Conservation (phyloP, 2,888 invertebrate species). For the Tinea pellionella region DNA sequence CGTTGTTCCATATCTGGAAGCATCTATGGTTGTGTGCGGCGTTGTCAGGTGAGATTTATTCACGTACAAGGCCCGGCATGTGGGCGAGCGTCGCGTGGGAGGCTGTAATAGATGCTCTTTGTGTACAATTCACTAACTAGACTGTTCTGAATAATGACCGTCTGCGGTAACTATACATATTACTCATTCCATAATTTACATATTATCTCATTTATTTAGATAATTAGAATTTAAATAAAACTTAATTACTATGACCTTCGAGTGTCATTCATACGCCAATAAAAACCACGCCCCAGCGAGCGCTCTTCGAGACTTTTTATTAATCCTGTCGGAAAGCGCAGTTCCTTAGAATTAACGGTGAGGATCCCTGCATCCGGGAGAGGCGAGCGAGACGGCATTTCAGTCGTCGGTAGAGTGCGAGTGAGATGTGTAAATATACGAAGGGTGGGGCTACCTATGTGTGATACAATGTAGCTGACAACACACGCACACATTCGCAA, state of each 20-base stretch:
- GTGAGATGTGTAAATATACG: constrained; percentile 36
- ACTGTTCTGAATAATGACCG: constrained; percentile 3
- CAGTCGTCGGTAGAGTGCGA: constrained; percentile 24
- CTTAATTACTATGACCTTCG: background rate
- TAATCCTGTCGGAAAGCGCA: constrained; percentile 14
- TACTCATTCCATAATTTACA: no score
- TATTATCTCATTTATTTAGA: no score
- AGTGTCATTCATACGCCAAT: background rate
- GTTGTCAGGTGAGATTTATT: constrained; percentile 42
- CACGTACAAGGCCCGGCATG: constrained; percentile 34
- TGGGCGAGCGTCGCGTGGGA: constrained; percentile 52
- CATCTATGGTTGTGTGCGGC: constrained; percentile 20
- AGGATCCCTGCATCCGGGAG: constrained; percentile 27
- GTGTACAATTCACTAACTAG: constrained; percentile 18
- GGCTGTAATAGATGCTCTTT: constrained; percentile 33
- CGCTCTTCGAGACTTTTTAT: background rate
- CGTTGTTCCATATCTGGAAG: constrained; percentile 20
- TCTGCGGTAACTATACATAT: background rate
- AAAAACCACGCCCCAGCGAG: background rate
- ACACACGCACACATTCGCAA: background rate
- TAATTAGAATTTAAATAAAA: no score
- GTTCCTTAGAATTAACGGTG: constrained; percentile 31
- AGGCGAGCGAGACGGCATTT: constrained; percentile 24
- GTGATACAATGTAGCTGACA: constrained; percentile 46
- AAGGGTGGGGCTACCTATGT: constrained; percentile 54